These are phyloP conservation scores for Meloidogyne floridensis DNA, from an alignment of 1,140 invertebrate species.

Conservation along the genomic window DNA sequence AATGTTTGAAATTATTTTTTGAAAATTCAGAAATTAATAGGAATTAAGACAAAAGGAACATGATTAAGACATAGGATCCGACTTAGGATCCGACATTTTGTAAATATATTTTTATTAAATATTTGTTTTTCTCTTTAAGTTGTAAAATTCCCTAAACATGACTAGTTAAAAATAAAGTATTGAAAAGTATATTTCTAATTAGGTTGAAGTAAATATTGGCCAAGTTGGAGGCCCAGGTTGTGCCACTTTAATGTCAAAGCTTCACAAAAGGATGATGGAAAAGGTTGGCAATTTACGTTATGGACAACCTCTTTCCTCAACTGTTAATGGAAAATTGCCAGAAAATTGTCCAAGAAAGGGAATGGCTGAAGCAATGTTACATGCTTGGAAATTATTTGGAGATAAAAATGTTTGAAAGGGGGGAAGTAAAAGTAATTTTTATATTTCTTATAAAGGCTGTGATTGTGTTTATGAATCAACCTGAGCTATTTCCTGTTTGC, in stretches of 20 bases:
- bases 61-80: too few species aligned
- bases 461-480: constrained; percentile 75
- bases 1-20: constrained; percentile 51
- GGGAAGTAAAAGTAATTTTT: neutral
- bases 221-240: constrained; percentile 87
- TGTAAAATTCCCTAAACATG: too few species aligned
- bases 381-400: constrained; percentile 48
- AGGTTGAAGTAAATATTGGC: constrained; percentile 94
- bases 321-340: constrained; percentile 28
- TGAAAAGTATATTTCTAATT: too few species aligned
- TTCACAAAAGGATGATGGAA: constrained; percentile 30
- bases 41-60: too few species aligned
- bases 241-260: constrained; percentile 72
- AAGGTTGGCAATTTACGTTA: constrained; percentile 28
- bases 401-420: neutral
- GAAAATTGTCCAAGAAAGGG: constrained; percentile 52
- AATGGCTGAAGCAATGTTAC: constrained; percentile 47
- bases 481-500: constrained; percentile 27
- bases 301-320: neutral
- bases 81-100: too few species aligned
- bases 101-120: too few species aligned
- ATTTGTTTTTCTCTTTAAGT: too few species aligned
- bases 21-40: too few species aligned
- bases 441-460: constrained; percentile 71
- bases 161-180: too few species aligned